Evolutionary conservation across 2,797 vertebrate genomes (phyloP), one percentile per base, ranked within the genome.

Genomic region (Xyrichtys novacula): DNA sequence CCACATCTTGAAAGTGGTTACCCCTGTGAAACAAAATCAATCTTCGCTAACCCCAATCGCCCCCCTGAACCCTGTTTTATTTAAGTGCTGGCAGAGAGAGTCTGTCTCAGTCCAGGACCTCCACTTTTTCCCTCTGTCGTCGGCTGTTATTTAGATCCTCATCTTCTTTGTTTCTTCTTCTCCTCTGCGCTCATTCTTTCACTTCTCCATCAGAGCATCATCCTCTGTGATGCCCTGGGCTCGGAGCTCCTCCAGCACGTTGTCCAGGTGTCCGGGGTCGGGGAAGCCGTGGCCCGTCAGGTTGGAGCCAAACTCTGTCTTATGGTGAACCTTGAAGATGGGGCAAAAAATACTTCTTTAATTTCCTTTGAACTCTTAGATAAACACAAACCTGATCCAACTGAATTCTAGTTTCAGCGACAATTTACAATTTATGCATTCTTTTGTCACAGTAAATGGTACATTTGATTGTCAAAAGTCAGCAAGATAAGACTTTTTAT

Each of bases 221-320:
- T 93, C 93, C 78, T 97, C 96, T 0, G 94, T 96, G 92, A 98
- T 96, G 86, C 97, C 97, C 91, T 97, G 96, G 81, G 94, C 96
- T 0, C 95, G 93, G 2, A 98, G 94, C 90, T 97, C 96, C 0
- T 95, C 94, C 78, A 97, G 89, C 75, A 98, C 96, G 20, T 97
- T 96, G 89, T 97, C 95, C 60, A 97, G 90, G 90, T 98, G 96
- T 69, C 96, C 95, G 57, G 95, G 93, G 61, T 98, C 97, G 0
- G 97, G 97, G 91, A 96, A 98, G 74, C 97, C 97, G 0, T 98
- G 96, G 69, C 96, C 96, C 0, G 96, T 97, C 69, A 98, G 95
- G 81, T 98, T 98, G 74, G 97, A 98, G 78, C 97, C 97, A 0
- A 98, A 98, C 82, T 98, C 97, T 0, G 96, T 98, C 90, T 98